Conservation (phyloP, 2,113 vertebrate species). For the Crotalus horridus region DNA sequence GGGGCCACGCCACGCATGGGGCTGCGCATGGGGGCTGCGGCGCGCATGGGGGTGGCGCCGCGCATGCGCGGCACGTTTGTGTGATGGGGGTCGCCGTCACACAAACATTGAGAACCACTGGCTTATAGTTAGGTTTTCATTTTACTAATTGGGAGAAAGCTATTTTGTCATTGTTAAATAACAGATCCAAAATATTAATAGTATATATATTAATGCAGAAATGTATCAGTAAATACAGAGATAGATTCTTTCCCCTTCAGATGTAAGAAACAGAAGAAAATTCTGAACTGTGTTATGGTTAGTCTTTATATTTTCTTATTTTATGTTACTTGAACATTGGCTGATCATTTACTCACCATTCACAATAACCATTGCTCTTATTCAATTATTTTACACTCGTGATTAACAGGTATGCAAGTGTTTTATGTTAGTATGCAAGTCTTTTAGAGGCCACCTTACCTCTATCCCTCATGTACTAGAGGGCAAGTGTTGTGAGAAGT, state of each 20-base stretch:
- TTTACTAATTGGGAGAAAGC: neutral
- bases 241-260: neutral
- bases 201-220: neutral
- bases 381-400: neutral
- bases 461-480: neutral
- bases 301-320: neutral
- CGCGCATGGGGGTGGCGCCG: too few relatives aligned
- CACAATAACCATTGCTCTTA: neutral
- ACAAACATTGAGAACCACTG: too few relatives aligned
- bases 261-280: neutral
- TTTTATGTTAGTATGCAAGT: too few relatives aligned
- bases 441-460: neutral
- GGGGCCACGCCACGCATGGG: too few relatives aligned
- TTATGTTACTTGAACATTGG: neutral
- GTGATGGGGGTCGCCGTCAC: too few relatives aligned
- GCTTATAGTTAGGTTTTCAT: neutral
- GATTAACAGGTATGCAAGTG: neutral
- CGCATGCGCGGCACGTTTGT: too few relatives aligned
- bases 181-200: neutral
- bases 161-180: neutral
- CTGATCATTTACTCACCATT: neutral
- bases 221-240: neutral
- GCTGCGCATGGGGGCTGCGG: too few relatives aligned
- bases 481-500: neutral
- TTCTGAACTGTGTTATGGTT: neutral